Percentiles rank a stretch among this genome's conserved stretches.
phyloP scores from a whole-genome alignment of 2,888 invertebrate species.

The Heterodera filipjevi region DNA sequence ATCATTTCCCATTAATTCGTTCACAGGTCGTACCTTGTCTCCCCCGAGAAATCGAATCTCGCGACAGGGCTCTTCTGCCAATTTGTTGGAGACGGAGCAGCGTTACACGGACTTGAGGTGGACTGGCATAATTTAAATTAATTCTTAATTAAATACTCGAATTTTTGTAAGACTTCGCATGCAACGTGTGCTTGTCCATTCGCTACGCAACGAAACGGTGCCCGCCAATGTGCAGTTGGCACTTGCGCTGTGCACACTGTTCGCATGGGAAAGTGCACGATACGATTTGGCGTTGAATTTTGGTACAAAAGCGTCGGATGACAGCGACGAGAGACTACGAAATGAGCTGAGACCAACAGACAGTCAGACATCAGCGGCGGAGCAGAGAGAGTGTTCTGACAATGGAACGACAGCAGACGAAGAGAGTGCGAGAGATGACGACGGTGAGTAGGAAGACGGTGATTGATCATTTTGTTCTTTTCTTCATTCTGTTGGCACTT shows the following conservation, averaged over 20 bases:
- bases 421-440: neutral
- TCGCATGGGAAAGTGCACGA: slow-evolving; percentile 6
- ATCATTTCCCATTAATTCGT: neutral
- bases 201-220: slow-evolving; percentile 82
- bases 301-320: neutral
- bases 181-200: slow-evolving; percentile 75
- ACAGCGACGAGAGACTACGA: neutral
- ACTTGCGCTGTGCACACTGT: slow-evolving; percentile 66
- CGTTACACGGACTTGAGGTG: slow-evolving; percentile 73
- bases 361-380: neutral
- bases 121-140: slow-evolving; percentile 63
- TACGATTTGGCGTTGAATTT: slow-evolving; percentile 17
- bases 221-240: slow-evolving; percentile 85
- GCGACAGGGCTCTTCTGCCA: slow-evolving; percentile 27
- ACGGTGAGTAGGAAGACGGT: neutral
- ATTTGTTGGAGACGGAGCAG: slow-evolving; percentile 40
- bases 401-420: neutral
- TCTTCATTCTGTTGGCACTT: neutral
- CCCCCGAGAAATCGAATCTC: neutral
- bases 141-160: neutral
- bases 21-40: neutral
- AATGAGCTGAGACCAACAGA: neutral
- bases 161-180: slow-evolving; percentile 70
- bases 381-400: neutral
- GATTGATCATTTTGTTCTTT: neutral